Conservation (phyloP, 2,113 vertebrate genomes). For the Maccullochella peelii region DNA sequence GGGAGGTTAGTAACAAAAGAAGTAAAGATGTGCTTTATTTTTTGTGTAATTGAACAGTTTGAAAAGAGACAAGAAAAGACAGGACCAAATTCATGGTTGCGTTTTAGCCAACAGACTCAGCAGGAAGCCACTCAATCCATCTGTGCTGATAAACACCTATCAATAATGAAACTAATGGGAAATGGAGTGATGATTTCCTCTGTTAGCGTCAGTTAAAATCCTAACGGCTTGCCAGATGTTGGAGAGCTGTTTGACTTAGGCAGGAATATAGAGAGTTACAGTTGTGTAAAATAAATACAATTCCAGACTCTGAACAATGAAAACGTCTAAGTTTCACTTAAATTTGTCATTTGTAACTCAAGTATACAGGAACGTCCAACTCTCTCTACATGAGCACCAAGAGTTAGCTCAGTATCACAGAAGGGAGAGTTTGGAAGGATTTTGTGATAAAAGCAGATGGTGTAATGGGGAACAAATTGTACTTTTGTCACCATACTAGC, state of each 20-base stretch:
- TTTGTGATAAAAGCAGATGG: neutral
- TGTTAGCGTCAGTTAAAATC: slow-evolving; percentile 12
- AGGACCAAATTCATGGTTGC: slow-evolving; percentile 18
- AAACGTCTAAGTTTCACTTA: neutral
- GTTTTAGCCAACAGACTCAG: slow-evolving; percentile 14
- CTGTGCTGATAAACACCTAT: slow-evolving; percentile 46
- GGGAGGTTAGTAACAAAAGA: neutral
- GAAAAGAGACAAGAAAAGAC: slow-evolving; percentile 4
- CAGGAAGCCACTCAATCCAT: slow-evolving; percentile 38
- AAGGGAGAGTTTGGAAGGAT: neutral
- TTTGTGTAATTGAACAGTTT: slow-evolving; percentile 13
- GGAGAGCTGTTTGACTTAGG: slow-evolving; percentile 3
- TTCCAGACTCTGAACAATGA: neutral
- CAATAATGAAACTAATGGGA: slow-evolving; percentile 53
- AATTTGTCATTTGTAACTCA: neutral
- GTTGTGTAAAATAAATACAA: neutral
- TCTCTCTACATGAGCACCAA: neutral
- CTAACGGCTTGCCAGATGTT: slow-evolving; percentile 31
- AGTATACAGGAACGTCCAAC: neutral
- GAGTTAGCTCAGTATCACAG: neutral
- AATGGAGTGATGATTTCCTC: slow-evolving; percentile 21
- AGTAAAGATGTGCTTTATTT: too few relatives aligned
- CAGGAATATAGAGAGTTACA: neutral
- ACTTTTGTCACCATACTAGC: neutral
- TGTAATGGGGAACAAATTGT: neutral